phyloP scores from a whole-genome alignment of 2,113 vertebrate genomes.

The Nettapus auritus region DNA sequence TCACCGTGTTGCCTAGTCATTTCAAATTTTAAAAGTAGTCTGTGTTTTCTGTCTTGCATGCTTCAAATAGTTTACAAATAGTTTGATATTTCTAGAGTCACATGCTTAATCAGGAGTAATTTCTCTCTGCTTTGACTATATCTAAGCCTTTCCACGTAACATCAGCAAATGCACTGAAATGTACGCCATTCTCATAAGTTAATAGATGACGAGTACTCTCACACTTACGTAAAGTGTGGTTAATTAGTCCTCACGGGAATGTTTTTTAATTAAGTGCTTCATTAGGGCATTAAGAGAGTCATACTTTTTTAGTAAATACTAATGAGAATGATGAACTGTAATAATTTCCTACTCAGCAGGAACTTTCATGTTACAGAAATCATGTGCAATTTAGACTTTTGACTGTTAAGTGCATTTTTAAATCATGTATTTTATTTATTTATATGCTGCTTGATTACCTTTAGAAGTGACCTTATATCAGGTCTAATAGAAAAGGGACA shows the following conservation, averaged over 20 bases:
- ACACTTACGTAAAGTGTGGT: slow-evolving; percentile 28
- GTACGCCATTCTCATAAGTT: neutral
- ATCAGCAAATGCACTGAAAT: neutral
- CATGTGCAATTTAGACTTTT: neutral
- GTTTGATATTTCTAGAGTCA: neutral
- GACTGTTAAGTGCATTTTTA: neutral
- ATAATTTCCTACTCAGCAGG: neutral
- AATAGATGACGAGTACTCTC: slow-evolving; percentile 4
- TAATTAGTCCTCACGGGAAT: neutral
- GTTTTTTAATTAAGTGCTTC: neutral
- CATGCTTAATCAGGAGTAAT: neutral
- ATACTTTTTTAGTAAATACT: neutral
- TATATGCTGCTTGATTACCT: neutral
- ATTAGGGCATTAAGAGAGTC: neutral
- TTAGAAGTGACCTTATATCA: neutral
- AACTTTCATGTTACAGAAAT: neutral
- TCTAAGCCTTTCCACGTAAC: neutral
- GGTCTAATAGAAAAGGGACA: neutral
- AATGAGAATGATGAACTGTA: neutral
- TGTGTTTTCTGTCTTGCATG: neutral
- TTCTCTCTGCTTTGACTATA: neutral
- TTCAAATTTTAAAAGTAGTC: neutral
- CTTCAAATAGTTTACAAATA: slow-evolving; percentile 29
- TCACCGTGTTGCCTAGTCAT: neutral
- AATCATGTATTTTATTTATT: neutral